Evolutionary conservation across 1,140 invertebrate species (phyloP).

Genomic region (Temnothorax nylanderi): DNA sequence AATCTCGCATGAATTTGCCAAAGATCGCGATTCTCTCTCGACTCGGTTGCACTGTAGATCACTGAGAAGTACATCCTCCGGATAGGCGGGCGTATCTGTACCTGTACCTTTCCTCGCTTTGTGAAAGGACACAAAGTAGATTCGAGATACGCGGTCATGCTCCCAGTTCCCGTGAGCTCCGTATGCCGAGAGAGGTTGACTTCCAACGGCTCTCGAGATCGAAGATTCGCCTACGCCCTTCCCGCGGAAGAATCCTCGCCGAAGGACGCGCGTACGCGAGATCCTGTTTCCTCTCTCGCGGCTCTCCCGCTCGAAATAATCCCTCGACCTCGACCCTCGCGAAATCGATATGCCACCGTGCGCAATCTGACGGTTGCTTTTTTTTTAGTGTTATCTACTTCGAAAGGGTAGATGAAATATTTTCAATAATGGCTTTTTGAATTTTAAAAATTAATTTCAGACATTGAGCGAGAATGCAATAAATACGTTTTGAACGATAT

Average conservation of each 20-base stretch:
- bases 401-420: not conserved
- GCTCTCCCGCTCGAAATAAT: constrained; percentile 63
- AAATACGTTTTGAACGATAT: not conserved
- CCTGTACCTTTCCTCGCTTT: constrained; percentile 72
- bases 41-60: constrained; percentile 69
- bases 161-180: constrained; percentile 80
- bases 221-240: constrained; percentile 83
- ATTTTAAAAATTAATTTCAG: not conserved
- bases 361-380: constrained; percentile 16
- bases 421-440: not conserved
- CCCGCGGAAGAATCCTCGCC: constrained; percentile 49
- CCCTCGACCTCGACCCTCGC: constrained; percentile 27
- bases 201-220: constrained; percentile 77
- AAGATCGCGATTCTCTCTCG: constrained; percentile 44
- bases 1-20: constrained; percentile 58
- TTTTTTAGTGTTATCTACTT: not conserved
- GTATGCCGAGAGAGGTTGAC: constrained; percentile 71
- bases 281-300: constrained; percentile 66
- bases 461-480: no score
- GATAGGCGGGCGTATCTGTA: constrained; percentile 75
- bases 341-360: constrained; percentile 67
- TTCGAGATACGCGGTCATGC: constrained; percentile 80
- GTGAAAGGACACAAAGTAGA: constrained; percentile 83
- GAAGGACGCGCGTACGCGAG: constrained; percentile 65
- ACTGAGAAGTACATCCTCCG: constrained; percentile 77